phyloP scores from a whole-genome alignment of 2,888 invertebrate genomes.

The Pomacea canaliculata region DNA sequence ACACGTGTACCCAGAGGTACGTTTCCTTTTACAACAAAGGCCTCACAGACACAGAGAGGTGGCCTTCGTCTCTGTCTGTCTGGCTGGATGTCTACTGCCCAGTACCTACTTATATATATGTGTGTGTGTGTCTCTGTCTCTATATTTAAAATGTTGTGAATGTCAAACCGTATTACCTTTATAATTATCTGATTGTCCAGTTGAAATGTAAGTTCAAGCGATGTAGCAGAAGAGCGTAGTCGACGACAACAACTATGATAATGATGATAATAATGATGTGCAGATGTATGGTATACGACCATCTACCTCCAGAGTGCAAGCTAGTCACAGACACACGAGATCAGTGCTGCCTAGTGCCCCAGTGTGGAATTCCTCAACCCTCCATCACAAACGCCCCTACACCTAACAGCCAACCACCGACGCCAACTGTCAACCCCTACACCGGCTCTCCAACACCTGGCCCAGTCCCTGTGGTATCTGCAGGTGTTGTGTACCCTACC shows the following conservation, averaged over 20 bases:
- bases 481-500: slow-evolving; percentile 14
- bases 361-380: slow-evolving; percentile 33
- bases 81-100: too few species aligned
- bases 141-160: too few species aligned
- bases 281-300: slow-evolving; percentile 30
- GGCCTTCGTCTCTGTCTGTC: too few species aligned
- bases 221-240: too few species aligned
- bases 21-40: not conserved
- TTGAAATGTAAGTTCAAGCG: too few species aligned
- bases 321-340: slow-evolving; percentile 48
- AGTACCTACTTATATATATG: too few species aligned
- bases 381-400: slow-evolving; percentile 34
- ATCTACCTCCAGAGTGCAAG: slow-evolving; percentile 38
- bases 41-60: too few species aligned
- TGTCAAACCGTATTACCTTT: too few species aligned
- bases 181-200: too few species aligned
- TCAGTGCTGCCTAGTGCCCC: slow-evolving; percentile 50
- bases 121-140: too few species aligned
- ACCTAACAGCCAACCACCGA: not conserved
- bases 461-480: not conserved
- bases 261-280: not conserved
- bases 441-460: not conserved
- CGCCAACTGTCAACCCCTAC: not conserved
- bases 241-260: not conserved
- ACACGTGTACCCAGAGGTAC: slow-evolving; percentile 24